These are phyloP conservation scores for Malacoctenus gilli DNA, from an alignment of 2,797 vertebrate genomes.

Conservation along the genomic window DNA sequence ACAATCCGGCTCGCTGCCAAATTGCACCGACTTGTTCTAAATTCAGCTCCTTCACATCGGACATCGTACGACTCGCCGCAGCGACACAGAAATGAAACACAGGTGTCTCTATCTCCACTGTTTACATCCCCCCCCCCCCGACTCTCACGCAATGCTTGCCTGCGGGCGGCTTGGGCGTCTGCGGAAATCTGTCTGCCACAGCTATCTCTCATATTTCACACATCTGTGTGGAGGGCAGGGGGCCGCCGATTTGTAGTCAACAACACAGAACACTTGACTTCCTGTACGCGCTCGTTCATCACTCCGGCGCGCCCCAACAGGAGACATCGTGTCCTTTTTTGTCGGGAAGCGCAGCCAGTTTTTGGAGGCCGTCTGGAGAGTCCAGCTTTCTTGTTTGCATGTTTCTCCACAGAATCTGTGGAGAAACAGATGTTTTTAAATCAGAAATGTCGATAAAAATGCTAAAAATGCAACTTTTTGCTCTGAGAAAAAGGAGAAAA, in stretches of 20 bases:
- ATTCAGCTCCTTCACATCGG: constrained; percentile 23
- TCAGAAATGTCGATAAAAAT: too few species aligned
- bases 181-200: constrained; percentile 62
- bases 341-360: constrained; percentile 8
- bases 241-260: constrained; percentile 34
- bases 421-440: too few species aligned
- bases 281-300: constrained; percentile 31
- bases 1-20: neutral
- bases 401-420: too few species aligned
- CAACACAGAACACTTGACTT: constrained; percentile 41
- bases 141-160: constrained; percentile 55
- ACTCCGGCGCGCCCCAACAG: constrained; percentile 29
- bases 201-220: constrained; percentile 76
- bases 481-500: neutral
- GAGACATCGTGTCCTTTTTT: constrained; percentile 31
- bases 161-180: constrained; percentile 32
- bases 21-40: constrained; percentile 22
- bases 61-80: constrained; percentile 5
- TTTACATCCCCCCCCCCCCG: constrained; percentile 48
- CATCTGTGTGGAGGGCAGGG: constrained; percentile 51
- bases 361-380: neutral
- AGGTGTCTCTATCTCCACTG: constrained; percentile 49
- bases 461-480: too few species aligned
- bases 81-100: constrained; percentile 41
- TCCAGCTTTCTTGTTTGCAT: too few species aligned